Conservation (phyloP, 2,113 vertebrate species). For the Etheostoma cragini region DNA sequence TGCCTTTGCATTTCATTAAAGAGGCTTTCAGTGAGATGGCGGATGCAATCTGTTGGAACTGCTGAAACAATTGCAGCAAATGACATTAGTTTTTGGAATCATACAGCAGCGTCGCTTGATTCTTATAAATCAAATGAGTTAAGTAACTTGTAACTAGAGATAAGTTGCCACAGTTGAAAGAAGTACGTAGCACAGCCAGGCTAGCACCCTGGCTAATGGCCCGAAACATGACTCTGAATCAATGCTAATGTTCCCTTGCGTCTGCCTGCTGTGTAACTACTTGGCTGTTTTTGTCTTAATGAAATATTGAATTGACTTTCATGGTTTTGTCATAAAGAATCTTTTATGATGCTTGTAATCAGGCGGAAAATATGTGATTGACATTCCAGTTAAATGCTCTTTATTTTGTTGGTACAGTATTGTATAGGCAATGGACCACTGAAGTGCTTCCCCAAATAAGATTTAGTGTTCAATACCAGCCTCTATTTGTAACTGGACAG, state of each 20-base stretch:
- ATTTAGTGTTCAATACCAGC: not conserved
- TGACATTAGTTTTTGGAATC: not conserved
- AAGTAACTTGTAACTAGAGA: not conserved
- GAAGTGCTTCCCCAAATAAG: not conserved
- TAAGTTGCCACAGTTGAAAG: not conserved
- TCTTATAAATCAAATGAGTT: not conserved
- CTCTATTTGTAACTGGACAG: not conserved
- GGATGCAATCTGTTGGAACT: constrained; percentile 31
- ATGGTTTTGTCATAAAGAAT: not conserved
- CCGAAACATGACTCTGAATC: not conserved
- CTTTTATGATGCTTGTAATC: not conserved
- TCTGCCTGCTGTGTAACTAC: not conserved
- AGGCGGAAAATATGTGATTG: not conserved
- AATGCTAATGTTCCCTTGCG: not conserved
- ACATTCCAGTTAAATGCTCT: not conserved
- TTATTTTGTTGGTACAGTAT: not conserved
- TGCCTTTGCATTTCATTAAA: constrained; percentile 51
- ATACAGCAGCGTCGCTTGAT: not conserved
- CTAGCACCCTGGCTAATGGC: too few relatives aligned
- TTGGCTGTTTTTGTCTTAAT: not conserved
- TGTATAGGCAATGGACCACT: not conserved
- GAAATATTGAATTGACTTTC: not conserved
- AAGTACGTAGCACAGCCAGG: not conserved
- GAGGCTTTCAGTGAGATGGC: constrained; percentile 37
- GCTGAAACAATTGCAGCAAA: constrained; percentile 15